Evolutionary conservation across 2,888 invertebrate species (phyloP), one percentile per base, ranked within the genome.

Genomic region (Plagiodera versicolora): DNA sequence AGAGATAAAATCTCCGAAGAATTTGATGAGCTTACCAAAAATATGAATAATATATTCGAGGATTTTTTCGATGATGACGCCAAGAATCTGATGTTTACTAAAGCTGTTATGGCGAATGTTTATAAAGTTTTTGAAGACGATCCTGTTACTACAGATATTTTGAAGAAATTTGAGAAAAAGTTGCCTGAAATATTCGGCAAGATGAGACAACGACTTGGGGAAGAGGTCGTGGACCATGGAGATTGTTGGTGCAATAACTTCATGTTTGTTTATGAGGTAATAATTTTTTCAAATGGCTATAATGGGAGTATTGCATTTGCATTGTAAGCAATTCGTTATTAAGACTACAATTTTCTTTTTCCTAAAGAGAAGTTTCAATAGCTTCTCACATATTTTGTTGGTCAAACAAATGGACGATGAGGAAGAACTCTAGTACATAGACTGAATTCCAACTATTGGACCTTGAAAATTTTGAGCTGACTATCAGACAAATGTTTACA

Each of bases 171-270:
- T 52, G 14, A 39, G 14, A 14, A 39, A n/a, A 3, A 3, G 1
- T 39, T 39, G 39, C 39, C 39, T 39, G 14, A 6, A 3, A 14
- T 39, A 3, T 14, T 39, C 39, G 6, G 2, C 14, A 11, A 39
- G 39, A 11, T 32, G 32, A 10, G 2, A 2, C 8, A 32, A 11
- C 32, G 10, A 11, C 39, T 4, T n/a, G 14, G 14, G 14, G 14
- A 32, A 32, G 32, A 32, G 32, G 28, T 70, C 16, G 49, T 74
- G 8, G 50, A 60, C 8, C 72, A 74, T 57, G 70, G 68, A 2
- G 74, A 74, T 65, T 67, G 70, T 56, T 74, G 73, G 74, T 68
- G 67, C 39, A 70, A 72, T 39, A 74, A 74, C 55, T 58, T 72
- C 57, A 60, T 74, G 61, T 69, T 66, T 49, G 65, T 61, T 54